Base-by-base conservation (phyloP, 1,140 invertebrate genomes). In the Sitobion miscanthi region DNA sequence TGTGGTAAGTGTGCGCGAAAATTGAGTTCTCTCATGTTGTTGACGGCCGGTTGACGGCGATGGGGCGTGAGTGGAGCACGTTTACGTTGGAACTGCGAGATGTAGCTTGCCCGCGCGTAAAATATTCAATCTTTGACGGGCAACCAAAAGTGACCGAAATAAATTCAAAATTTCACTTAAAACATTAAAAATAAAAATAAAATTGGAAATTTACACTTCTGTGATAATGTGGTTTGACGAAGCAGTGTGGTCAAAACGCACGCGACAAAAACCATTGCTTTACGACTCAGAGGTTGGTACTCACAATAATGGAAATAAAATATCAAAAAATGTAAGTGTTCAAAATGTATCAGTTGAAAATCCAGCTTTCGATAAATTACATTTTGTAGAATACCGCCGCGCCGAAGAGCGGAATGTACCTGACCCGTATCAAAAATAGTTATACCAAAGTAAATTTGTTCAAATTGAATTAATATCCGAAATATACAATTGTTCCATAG, bases 171-270 rank as follows among this genome's bases (percentile, higher is more conserved):
- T 89, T 57, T 57, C 23, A 57, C n/a, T 21, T 52, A 54, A 85
- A 85, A 23, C 23, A 83, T 23, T 42, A 85, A 88, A 88, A 52
- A 57, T 21, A 38, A 89, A 38, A 38, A 23, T 52, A 57, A 57
- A 89, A 57, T 89, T 54, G 52, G 42, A 89, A 54, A 89, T 89
- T 54, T 89, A 89, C 21, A 89, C 88, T 89, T 92, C 35, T 45
- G 91, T 92, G 91, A 92, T 92, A 92, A 92, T 92, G 91, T 92
- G 77, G 91, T 92, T 85, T 92, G 4, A 82, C 35, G 9, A 35
- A 21, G 38, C 91, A 92, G 91, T 92, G 77, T 92, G 17, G 77
- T n/a, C 91, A 52, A 23, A 23, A 69, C 0, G 17, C 21, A 3
- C 3, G 23, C 8, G n/a, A 77, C 45, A 91, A 77, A 82, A 21